Base-by-base conservation (phyloP, 2,888 invertebrate genomes). In the Luffia ferchaultella region DNA sequence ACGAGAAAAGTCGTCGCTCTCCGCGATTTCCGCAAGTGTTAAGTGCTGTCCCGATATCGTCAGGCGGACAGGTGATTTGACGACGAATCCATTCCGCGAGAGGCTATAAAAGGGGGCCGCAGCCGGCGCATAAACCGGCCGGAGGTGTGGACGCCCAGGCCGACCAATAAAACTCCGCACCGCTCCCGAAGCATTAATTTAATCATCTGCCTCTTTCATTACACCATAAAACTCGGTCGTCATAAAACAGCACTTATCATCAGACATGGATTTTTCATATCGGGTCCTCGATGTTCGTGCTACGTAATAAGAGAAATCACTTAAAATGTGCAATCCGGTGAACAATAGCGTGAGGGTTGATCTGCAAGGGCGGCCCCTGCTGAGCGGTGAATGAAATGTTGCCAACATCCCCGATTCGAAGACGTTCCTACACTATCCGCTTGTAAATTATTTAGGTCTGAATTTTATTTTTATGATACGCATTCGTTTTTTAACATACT, bases 271-370 rank as follows among this genome's bases (percentile, higher is more conserved):
- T 72, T 72, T 73, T 74, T 77, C 72, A 72, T 71, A 73, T 68
- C 63, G 59, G 63, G 62, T 65, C 65, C 66, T 67, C 67, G 62
- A 59, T 63, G 71, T 70, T 67, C 80, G 78, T 78, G 80, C 70
- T 63, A 61, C 55, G 80, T 76, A 82, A 79, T 79, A 84, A 83
- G 80, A 76, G 71, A 68, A 73, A 80, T 79, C 78, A 75, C 82
- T 84, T 83, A 76, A 77, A 70, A 74, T 76, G 69, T 75, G 75
- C 77, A 76, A 65, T 69, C 67, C 60, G 60, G 53, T 57, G 60
- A 60, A 62, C 60, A 58, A 19, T 20, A 16, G 19, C 42, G 30
- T 12, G 30, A 12, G 30, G 30, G 5, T 3, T 12, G 30, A 12
- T 12, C 30, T 3, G 30, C 30, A 12, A 30, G 30, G 30, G 30